Conservation (phyloP, 1,140 invertebrate genomes). For the Aphaenogaster rudis region DNA sequence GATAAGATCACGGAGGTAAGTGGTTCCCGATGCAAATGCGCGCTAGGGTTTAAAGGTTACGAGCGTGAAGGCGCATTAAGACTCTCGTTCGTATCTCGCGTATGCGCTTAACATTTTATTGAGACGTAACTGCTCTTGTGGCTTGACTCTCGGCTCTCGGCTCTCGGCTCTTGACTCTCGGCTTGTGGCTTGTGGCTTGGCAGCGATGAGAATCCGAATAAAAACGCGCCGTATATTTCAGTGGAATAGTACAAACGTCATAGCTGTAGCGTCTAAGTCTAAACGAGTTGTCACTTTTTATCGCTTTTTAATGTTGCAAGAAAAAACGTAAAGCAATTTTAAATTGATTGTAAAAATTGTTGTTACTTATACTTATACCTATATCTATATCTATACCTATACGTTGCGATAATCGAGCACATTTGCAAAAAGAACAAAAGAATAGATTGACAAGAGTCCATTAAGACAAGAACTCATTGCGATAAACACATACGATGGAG, state of each 20-base stretch:
- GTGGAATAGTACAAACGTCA: conserved; percentile 23
- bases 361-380: neutral
- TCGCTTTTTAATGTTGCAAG: neutral
- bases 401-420: neutral
- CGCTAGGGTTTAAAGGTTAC: conserved; percentile 25
- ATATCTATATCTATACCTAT: neutral
- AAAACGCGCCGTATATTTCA: conserved; percentile 15
- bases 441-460: neutral
- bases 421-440: neutral
- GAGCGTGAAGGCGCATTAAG: conserved; percentile 3
- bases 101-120: conserved; percentile 28
- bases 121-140: neutral
- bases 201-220: conserved; percentile 18
- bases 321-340: neutral
- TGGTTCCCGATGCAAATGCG: conserved; percentile 40
- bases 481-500: neutral
- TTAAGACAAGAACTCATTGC: neutral
- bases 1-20: conserved; percentile 47
- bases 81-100: neutral
- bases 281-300: conserved; percentile 9
- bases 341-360: conserved; percentile 14
- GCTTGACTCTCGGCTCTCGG: neutral
- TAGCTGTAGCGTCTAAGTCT: neutral
- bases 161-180: too few relatives aligned
- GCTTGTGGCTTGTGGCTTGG: too few relatives aligned